Conservation (phyloP, 2,113 vertebrate species). For the Pithys albifrons region DNA sequence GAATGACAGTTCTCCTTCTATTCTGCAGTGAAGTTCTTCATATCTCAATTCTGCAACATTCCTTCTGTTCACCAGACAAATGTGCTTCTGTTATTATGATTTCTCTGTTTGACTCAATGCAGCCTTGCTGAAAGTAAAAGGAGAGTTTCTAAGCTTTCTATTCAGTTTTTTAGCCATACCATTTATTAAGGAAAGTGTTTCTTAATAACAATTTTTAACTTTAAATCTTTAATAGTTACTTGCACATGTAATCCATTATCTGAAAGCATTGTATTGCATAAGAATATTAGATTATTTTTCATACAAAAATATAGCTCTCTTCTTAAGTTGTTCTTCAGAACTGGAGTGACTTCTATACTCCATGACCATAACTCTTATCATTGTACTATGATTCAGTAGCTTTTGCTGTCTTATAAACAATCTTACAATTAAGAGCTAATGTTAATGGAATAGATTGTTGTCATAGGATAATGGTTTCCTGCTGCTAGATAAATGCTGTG, state of each 20-base stretch:
- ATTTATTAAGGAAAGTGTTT: slow-evolving; percentile 44
- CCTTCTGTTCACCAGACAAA: slow-evolving; percentile 65
- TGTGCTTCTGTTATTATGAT: slow-evolving; percentile 60
- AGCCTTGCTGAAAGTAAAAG: slow-evolving; percentile 51
- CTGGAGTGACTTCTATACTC: slow-evolving; percentile 59
- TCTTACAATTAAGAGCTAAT: slow-evolving; percentile 81
- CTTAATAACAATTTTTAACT: slow-evolving; percentile 57
- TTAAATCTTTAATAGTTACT: slow-evolving; percentile 64
- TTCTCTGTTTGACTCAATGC: slow-evolving; percentile 58
- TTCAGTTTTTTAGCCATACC: slow-evolving; percentile 15
- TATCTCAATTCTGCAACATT: slow-evolving; percentile 58
- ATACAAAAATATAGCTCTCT: slow-evolving; percentile 53
- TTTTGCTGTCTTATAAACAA: slow-evolving; percentile 78
- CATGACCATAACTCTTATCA: slow-evolving; percentile 69
- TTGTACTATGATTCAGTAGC: slow-evolving; percentile 78
- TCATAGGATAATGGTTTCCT: slow-evolving; percentile 79
- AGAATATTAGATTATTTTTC: slow-evolving; percentile 53
- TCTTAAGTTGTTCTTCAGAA: slow-evolving; percentile 45
- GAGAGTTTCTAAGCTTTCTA: slow-evolving; percentile 65
- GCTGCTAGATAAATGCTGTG: slow-evolving; percentile 78
- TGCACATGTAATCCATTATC: slow-evolving; percentile 48
- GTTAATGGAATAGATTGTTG: slow-evolving; percentile 80
- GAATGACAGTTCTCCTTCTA: slow-evolving; percentile 51
- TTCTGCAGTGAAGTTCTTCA: slow-evolving; percentile 53
- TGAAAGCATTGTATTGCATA: background rate